These are phyloP conservation scores for Aphaenogaster ashmeadi DNA, from an alignment of 1,140 invertebrate species.

Conservation along the genomic window DNA sequence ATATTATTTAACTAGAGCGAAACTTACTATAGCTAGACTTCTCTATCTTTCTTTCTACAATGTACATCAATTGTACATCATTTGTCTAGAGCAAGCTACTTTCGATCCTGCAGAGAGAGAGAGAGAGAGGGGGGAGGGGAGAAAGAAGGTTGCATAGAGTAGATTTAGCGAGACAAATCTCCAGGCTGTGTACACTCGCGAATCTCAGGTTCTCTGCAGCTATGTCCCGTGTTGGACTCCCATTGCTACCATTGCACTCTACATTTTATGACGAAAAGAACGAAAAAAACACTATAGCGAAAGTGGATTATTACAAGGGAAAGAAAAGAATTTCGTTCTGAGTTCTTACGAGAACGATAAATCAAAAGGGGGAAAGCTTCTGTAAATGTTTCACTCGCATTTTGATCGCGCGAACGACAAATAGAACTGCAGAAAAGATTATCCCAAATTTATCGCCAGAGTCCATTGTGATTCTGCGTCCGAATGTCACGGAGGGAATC, in stretches of 20 bases:
- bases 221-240: neutral
- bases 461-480: neutral
- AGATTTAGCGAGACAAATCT: slow-evolving; percentile 63
- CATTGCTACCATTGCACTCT: slow-evolving; percentile 21
- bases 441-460: neutral
- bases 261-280: slow-evolving; percentile 40
- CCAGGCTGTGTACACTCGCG: slow-evolving; percentile 42
- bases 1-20: slow-evolving; percentile 3
- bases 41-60: neutral
- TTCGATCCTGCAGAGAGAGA: slow-evolving; percentile 22
- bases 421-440: neutral
- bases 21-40: neutral
- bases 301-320: slow-evolving; percentile 25
- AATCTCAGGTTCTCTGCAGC: slow-evolving; percentile 41
- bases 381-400: neutral
- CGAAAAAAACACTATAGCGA: neutral
- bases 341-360: slow-evolving; percentile 3
- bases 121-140: neutral
- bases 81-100: slow-evolving; percentile 40
- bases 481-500: neutral
- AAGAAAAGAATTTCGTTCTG: neutral
- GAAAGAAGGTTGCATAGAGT: slow-evolving; percentile 19
- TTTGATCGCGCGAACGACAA: neutral
- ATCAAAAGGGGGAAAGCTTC: neutral
- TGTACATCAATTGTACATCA: neutral